Evolutionary conservation across 92 coral and sea anemone species (phyloP).

Genomic region (Phenganax stokvisi): DNA sequence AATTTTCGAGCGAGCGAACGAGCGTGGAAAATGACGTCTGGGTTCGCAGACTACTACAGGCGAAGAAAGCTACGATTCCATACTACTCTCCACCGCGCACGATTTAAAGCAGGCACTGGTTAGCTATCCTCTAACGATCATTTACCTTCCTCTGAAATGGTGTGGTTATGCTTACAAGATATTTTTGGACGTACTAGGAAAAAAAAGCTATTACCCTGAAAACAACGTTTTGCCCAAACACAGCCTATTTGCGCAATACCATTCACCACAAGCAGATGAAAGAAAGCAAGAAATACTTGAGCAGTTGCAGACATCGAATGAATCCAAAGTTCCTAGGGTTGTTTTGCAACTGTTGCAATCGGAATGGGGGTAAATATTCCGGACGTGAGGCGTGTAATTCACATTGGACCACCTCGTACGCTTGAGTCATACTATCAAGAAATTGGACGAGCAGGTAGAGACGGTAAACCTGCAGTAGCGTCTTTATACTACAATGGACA

Average conservation of each 20-base stretch:
- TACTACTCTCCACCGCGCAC: neutral
- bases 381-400: slow-evolving; percentile 42
- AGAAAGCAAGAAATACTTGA: slow-evolving; percentile 45
- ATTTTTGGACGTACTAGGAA: slow-evolving; percentile 24
- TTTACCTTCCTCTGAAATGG: slow-evolving; percentile 46
- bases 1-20: too few species aligned
- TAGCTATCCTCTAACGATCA: slow-evolving; percentile 45
- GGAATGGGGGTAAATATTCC: slow-evolving; percentile 48
- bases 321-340: slow-evolving; percentile 27
- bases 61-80: slow-evolving; percentile 41
- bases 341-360: slow-evolving; percentile 52
- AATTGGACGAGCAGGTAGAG: slow-evolving; percentile 55
- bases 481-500: slow-evolving; percentile 39
- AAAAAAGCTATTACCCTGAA: slow-evolving; percentile 15
- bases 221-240: neutral
- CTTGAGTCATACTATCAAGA: slow-evolving; percentile 46
- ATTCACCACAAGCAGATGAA: slow-evolving; percentile 46
- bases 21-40: too few species aligned
- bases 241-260: slow-evolving; percentile 49
- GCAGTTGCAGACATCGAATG: slow-evolving; percentile 24
- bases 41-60: slow-evolving; percentile 30
- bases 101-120: neutral
- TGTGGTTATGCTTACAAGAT: slow-evolving; percentile 54
- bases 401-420: slow-evolving; percentile 47
- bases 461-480: slow-evolving; percentile 40